Evolutionary conservation across 2,113 vertebrate genomes (phyloP), one percentile per base, ranked within the genome.

Genomic region (Chamaetylas fuelleborni): DNA sequence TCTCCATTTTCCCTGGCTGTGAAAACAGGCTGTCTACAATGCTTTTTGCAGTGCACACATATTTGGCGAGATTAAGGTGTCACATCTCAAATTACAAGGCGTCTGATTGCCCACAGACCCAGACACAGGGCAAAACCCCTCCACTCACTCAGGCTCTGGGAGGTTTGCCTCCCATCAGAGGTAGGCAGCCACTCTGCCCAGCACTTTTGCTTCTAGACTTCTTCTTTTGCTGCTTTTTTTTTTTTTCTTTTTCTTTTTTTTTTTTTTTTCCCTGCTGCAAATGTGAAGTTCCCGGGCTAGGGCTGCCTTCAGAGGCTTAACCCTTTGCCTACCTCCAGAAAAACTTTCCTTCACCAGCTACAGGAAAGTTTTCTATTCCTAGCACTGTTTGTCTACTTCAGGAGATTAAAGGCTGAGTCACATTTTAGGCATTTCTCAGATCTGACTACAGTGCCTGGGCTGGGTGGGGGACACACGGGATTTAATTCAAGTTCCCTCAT

Each of bases 11-110:
- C 91, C 71, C 17, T 88, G 65, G 78, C 78, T 89, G 58, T 3
- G 14, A 91, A 95, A 94, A 76, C 33, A 81, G 29, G 48, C 47
- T 34, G 29, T 47, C 81, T 54, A 56, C 86, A 86, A 71, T 81
- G 56, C 45, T 79, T 95, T 91, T 86, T 87, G 71, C 88, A 87
- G 79, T 14, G 82, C 53, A 69, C 77, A 95, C 95, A 93, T 97
- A 98, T 97, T 97, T 97, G 98, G 97, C 78, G 95, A 98, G 97
- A 98, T 97, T 97, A 97, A 98, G 97, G 97, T 97, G 97, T 96
- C 95, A 95, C 92, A 86, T 97, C 97, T 98, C 98, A 71, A 85
- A 95, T 98, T 98, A 97, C 97, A 96, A 93, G 96, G 91, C 83
- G 18, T 95, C 81, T 97, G 93, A 96, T 90, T 93, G 90, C 97